Conservation (phyloP, 1,140 invertebrate species). For the Zophobas morio region DNA sequence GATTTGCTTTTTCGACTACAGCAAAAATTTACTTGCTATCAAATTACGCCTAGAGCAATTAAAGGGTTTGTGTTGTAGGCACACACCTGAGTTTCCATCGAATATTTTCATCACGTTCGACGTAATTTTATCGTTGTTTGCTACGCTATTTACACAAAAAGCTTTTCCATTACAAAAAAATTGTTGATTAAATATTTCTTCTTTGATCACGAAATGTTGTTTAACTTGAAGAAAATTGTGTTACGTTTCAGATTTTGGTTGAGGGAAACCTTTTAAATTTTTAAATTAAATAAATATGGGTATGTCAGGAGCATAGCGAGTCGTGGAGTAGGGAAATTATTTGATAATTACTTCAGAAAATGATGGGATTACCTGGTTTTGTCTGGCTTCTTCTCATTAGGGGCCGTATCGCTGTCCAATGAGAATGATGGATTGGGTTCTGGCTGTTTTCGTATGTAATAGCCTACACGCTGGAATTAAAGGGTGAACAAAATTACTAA, state of each 20-base stretch:
- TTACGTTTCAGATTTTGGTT: constrained; percentile 5
- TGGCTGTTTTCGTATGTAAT: too few species aligned
- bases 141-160: constrained; percentile 29
- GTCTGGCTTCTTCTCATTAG: not conserved
- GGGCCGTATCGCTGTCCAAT: not conserved
- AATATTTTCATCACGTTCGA: constrained; percentile 27
- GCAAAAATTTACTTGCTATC: constrained; percentile 18
- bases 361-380: constrained; percentile 5
- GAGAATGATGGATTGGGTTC: not conserved
- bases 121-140: constrained; percentile 36
- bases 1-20: constrained; percentile 12
- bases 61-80: constrained; percentile 10
- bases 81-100: constrained; percentile 35
- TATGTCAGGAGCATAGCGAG: not conserved
- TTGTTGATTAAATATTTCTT: constrained; percentile 37
- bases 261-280: constrained; percentile 20
- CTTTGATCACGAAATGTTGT: constrained; percentile 30
- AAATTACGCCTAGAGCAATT: constrained; percentile 21
- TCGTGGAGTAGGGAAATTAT: not conserved
- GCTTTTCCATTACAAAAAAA: constrained; percentile 22
- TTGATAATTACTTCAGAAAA: constrained; percentile 5
- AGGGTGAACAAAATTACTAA: too few species aligned
- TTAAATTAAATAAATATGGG: constrained; percentile 23
- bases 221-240: constrained; percentile 26
- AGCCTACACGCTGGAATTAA: too few species aligned